phyloP scores from a whole-genome alignment of 2,113 vertebrate species.

The Erpornis zantholeuca region DNA sequence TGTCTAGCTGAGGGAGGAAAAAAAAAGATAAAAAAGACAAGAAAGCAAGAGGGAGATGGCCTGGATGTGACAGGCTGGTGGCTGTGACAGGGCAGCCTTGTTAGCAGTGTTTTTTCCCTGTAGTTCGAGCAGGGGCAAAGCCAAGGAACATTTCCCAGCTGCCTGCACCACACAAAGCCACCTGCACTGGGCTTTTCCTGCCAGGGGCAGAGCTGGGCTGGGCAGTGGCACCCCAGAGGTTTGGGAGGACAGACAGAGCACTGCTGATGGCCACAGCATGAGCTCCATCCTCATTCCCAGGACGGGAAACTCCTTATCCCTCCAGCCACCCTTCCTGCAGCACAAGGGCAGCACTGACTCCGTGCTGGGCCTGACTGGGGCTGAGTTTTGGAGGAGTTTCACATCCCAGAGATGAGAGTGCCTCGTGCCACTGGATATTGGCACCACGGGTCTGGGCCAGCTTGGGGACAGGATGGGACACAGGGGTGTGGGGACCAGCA shows the following conservation, averaged over 20 bases:
- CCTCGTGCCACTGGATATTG: rapidly evolving
- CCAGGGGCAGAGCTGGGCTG: background rate
- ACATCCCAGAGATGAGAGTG: rapidly evolving
- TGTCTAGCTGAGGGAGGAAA: background rate
- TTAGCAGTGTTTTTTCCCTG: background rate
- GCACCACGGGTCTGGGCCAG: background rate
- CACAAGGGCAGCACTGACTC: background rate
- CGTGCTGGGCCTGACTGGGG: rapidly evolving
- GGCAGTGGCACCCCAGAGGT: background rate
- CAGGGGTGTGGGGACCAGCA: background rate
- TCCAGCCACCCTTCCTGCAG: background rate
- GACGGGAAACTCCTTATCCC: background rate
- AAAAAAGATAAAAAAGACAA: too few species aligned
- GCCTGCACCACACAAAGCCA: background rate
- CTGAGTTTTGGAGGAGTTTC: background rate
- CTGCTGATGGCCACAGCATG: rapidly evolving
- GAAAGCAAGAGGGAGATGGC: background rate
- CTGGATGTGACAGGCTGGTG: slow-evolving; percentile 13
- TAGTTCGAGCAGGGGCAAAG: background rate
- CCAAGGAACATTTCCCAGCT: background rate
- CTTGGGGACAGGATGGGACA: background rate
- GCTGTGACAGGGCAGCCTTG: background rate
- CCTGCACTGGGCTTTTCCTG: background rate
- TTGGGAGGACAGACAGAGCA: background rate
- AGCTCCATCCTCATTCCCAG: background rate